Evolutionary conservation across 2,797 vertebrate genomes (phyloP), one percentile per base, ranked within the genome.

Genomic region (Todus mexicanus): DNA sequence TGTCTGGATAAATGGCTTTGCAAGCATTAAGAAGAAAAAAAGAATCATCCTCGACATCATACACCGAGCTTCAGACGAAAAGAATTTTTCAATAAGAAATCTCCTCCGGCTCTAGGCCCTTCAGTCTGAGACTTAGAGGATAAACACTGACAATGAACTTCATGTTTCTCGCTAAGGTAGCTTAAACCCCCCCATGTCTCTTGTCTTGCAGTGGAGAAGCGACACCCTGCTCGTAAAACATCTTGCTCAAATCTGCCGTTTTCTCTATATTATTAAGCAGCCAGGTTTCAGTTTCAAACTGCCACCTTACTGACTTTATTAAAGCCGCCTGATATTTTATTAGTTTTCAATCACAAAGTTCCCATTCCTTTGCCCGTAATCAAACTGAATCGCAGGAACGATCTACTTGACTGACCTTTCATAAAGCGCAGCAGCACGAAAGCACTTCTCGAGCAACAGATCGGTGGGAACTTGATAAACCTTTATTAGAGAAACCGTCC

Each of bases 261-360:
- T 54, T 53, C 48, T 84, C 81, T 77, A 69, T 87, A 69, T 87
- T 85, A 85, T 59, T 83, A 75, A 94, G 63, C 63, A 74, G 75
- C 54, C 57, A 87, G 37, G 18, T 83, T 87, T 92, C 87, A 51
- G 31, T 84, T 91, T 80, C 59, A 89, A 94, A 63, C 69, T 93
- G 69, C 37, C 79, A 77, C 50, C 31, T 54, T 74, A 23, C 50
- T 6, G 6, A 66, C 66, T 85, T 90, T 48, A 57, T 69, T 69
- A 75, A 84, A 69, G 61, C 69, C 70, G 77, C 51, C 31, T 61
- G 61, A 9, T 72, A 48, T 37, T 85, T 94, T 87, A 61, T 87
- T 83, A 87, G 38, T 4, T 13, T 37, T 31, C 75, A 42, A 51
- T 61, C 93, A 82, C 26, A 31, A 91, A 74, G 60, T 53, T 91